These are phyloP conservation scores for Intellagama lesueurii DNA, from an alignment of 2,797 vertebrate species.

Conservation along the genomic window DNA sequence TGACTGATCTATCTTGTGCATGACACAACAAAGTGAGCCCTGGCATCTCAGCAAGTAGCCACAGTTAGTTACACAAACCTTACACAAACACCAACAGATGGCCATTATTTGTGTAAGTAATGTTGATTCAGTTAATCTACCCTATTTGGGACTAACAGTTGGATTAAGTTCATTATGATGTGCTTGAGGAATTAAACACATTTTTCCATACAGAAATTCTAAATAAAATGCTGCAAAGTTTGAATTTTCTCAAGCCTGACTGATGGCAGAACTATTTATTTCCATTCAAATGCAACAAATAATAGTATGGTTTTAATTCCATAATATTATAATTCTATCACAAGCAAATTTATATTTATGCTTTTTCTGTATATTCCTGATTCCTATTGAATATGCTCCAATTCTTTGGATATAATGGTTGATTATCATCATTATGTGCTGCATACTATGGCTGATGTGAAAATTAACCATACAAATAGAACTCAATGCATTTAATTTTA, in stretches of 20 bases:
- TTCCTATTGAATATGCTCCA: slow-evolving; percentile 35
- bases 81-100: too few relatives aligned
- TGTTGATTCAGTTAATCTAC: too few relatives aligned
- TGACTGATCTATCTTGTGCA: too few relatives aligned
- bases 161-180: background rate
- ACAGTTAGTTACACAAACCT: too few relatives aligned
- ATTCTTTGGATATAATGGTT: background rate
- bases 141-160: too few relatives aligned
- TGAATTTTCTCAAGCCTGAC: background rate
- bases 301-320: slow-evolving; percentile 43
- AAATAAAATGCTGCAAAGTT: background rate
- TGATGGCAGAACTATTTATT: slow-evolving; percentile 30
- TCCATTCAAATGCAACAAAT: slow-evolving; percentile 40
- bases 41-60: too few relatives aligned
- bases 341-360: slow-evolving; percentile 29
- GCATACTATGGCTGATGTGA: background rate
- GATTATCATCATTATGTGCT: too few relatives aligned
- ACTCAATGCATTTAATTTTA: background rate
- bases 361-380: background rate
- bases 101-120: too few relatives aligned
- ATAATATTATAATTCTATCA: slow-evolving; percentile 32
- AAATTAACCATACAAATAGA: background rate
- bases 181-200: background rate
- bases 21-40: too few relatives aligned
- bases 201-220: background rate